A percentile compares a stretch with the other conserved stretches of the same genome.
Conservation (phyloP, 1,140 invertebrate genomes). For the Panulirus ornatus region DNA sequence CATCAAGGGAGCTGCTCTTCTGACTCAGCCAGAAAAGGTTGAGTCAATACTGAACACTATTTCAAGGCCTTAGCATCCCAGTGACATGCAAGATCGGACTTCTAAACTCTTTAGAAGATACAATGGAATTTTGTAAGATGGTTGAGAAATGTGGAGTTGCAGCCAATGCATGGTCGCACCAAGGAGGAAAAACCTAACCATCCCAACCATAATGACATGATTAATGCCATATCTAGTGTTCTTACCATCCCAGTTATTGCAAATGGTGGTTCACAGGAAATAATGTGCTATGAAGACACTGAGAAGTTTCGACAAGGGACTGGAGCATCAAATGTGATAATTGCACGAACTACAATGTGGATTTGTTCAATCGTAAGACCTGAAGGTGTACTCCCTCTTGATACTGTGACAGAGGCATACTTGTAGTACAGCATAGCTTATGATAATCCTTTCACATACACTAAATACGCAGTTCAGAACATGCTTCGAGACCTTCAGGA, state of each 20-base stretch:
- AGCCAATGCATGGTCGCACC: slow-evolving; percentile 96
- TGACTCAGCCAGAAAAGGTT: slow-evolving; percentile 82
- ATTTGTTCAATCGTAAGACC: slow-evolving; percentile 94
- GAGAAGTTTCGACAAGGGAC: slow-evolving; percentile 88
- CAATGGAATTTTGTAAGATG: slow-evolving; percentile 86
- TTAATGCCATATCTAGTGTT: slow-evolving; percentile 86
- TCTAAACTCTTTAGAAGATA: slow-evolving; percentile 83
- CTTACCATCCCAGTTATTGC: slow-evolving; percentile 96
- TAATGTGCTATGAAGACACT: slow-evolving; percentile 86
- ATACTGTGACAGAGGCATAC: slow-evolving; percentile 85
- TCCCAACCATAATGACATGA: slow-evolving; percentile 86
- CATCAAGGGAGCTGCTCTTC: slow-evolving; percentile 88
- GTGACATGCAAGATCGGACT: slow-evolving; percentile 89
- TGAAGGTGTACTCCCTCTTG: slow-evolving; percentile 84
- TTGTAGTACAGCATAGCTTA: slow-evolving; percentile 89
- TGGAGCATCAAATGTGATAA: slow-evolving; percentile 94
- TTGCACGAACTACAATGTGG: slow-evolving; percentile 94
- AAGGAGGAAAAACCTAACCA: slow-evolving; percentile 92
- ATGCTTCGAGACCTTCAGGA: slow-evolving; percentile 94
- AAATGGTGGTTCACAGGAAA: slow-evolving; percentile 95
- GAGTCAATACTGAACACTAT: slow-evolving; percentile 90
- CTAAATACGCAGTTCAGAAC: slow-evolving; percentile 97
- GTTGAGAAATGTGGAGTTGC: slow-evolving; percentile 91
- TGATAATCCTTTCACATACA: slow-evolving; percentile 92
- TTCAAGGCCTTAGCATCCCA: slow-evolving; percentile 80